Conservation (phyloP, 2,113 vertebrate genomes). For the Probosciger aterrimus region DNA sequence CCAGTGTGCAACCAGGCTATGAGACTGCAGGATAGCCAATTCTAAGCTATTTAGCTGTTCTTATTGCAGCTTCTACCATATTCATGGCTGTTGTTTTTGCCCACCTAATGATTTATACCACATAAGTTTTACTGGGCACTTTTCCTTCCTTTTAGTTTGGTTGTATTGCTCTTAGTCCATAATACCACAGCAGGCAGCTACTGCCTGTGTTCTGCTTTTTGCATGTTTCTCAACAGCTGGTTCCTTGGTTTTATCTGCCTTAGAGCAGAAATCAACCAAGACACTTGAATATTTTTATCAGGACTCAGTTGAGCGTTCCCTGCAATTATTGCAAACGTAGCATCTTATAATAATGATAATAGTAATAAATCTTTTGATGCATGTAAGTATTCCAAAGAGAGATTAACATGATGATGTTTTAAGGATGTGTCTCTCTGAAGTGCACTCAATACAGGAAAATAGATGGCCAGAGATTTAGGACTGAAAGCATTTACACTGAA, state of each 20-base stretch:
- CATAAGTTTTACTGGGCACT: neutral
- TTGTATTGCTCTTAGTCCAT: neutral
- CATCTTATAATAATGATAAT: neutral
- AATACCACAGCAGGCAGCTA: neutral
- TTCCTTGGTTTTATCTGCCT: neutral
- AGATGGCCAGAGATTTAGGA: neutral
- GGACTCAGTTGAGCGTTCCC: neutral
- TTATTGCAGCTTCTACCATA: neutral
- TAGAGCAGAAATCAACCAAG: neutral
- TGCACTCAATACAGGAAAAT: neutral
- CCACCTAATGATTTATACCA: neutral
- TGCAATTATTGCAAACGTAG: neutral
- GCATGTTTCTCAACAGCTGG: neutral
- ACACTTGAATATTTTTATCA: neutral
- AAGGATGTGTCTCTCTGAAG: neutral
- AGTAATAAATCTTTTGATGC: neutral
- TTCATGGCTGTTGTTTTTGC: neutral
- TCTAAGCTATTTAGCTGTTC: neutral
- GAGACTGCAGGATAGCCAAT: neutral
- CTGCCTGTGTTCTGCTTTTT: neutral
- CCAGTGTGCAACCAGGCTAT: neutral
- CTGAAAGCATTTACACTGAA: neutral
- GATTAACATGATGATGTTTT: neutral
- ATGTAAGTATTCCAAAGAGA: neutral
- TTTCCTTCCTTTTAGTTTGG: neutral